These are phyloP conservation scores for Sinosuthora webbiana DNA, from an alignment of 2,113 vertebrate species.

Conservation along the genomic window DNA sequence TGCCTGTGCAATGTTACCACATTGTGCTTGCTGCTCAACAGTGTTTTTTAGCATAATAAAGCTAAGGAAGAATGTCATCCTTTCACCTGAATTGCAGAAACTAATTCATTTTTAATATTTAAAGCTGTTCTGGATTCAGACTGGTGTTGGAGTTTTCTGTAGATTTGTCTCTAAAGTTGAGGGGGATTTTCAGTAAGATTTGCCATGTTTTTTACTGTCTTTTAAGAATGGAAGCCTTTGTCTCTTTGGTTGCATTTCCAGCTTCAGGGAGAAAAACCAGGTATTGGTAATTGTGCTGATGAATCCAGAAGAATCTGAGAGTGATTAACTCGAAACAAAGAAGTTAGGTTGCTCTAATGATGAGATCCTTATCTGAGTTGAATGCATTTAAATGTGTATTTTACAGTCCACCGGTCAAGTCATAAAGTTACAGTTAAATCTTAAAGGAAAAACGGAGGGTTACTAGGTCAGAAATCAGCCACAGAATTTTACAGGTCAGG, in stretches of 20 bases:
- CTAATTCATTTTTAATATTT: constrained; percentile 8
- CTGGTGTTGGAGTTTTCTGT: background rate
- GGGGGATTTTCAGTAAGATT: background rate
- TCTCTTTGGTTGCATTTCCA: background rate
- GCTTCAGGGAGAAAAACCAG: background rate
- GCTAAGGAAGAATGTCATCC: background rate
- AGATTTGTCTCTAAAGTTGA: background rate
- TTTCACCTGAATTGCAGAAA: background rate
- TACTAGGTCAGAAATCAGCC: constrained; percentile 51
- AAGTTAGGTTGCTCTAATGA: constrained; percentile 8
- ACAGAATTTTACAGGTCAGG: constrained; percentile 11
- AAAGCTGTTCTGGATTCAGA: background rate
- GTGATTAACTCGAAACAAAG: constrained; percentile 19
- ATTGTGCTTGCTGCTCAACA: constrained; percentile 10
- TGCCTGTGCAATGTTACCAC: constrained; percentile 30
- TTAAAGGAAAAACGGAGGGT: constrained; percentile 21
- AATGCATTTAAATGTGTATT: constrained; percentile 64
- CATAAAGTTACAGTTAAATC: constrained; percentile 30
- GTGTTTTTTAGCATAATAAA: background rate
- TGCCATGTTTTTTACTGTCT: background rate
- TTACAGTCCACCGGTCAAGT: constrained; percentile 53
- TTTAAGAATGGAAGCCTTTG: background rate
- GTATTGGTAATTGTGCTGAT: background rate
- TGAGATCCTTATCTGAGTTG: constrained; percentile 61
- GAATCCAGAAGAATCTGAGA: background rate